Evolutionary conservation across 2,797 vertebrate species (phyloP).

Genomic region (Microhierax caerulescens): DNA sequence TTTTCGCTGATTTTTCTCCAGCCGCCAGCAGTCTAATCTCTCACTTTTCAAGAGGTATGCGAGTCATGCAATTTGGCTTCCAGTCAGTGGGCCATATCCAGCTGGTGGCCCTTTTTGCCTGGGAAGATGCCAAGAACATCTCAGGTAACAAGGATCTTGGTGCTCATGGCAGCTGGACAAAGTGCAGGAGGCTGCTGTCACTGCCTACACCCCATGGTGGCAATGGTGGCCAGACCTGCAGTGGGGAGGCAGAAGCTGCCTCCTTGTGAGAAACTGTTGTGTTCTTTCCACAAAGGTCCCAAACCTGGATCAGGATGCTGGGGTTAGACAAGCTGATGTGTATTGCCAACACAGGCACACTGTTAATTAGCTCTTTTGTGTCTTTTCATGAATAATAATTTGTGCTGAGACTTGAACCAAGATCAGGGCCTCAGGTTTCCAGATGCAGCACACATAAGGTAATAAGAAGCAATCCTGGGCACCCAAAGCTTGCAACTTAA

Average conservation of each 20-base stretch:
- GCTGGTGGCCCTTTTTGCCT: background rate
- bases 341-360: background rate
- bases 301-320: background rate
- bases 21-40: background rate
- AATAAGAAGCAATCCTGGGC: background rate
- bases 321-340: background rate
- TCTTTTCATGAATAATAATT: background rate
- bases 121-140: background rate
- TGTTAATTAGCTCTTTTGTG: background rate
- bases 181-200: background rate
- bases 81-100: rapidly evolving
- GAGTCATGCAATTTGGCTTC: background rate
- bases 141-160: background rate
- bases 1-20: background rate
- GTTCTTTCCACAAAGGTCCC: background rate
- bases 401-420: background rate
- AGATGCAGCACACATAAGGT: rapidly evolving
- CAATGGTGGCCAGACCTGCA: background rate
- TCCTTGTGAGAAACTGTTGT: background rate
- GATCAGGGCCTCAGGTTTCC: background rate
- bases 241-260: background rate
- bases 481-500: background rate
- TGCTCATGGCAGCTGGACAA: background rate
- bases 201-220: background rate
- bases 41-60: background rate